These are phyloP conservation scores for Echeneis naucrates DNA, from an alignment of 2,797 vertebrate species.

Conservation along the genomic window DNA sequence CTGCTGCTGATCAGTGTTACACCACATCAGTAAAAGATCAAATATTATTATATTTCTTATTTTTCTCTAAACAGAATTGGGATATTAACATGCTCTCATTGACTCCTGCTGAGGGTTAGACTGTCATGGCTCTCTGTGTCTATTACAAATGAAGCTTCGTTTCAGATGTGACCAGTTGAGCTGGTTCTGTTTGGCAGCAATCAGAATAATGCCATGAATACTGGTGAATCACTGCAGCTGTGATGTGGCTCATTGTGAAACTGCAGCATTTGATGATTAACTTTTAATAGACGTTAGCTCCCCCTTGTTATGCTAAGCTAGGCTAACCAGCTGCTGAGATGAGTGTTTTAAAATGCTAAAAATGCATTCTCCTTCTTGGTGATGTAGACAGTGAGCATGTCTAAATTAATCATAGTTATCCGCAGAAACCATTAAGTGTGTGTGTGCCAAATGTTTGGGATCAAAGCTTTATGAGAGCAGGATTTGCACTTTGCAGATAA, in stretches of 20 bases:
- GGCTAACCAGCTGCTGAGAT: background rate
- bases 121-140: background rate
- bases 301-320: background rate
- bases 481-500: constrained; percentile 43
- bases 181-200: background rate
- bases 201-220: too few species aligned
- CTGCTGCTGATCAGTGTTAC: constrained; percentile 50
- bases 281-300: background rate
- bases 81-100: background rate
- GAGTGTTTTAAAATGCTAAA: background rate
- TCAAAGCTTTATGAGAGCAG: constrained; percentile 53
- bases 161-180: constrained; percentile 8
- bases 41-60: background rate
- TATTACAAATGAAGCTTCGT: background rate
- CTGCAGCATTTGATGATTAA: background rate
- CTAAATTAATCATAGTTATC: constrained; percentile 22
- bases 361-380: too few species aligned
- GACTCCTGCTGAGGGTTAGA: constrained; percentile 7
- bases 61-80: constrained; percentile 7
- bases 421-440: constrained; percentile 30
- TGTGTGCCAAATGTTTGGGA: constrained; percentile 66
- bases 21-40: constrained; percentile 28
- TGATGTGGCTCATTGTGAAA: background rate
- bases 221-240: background rate
- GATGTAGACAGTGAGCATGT: background rate